Evolutionary conservation across 2,113 vertebrate genomes (phyloP), one percentile per base, ranked within the genome.

Genomic region (Nerophis ophidion): DNA sequence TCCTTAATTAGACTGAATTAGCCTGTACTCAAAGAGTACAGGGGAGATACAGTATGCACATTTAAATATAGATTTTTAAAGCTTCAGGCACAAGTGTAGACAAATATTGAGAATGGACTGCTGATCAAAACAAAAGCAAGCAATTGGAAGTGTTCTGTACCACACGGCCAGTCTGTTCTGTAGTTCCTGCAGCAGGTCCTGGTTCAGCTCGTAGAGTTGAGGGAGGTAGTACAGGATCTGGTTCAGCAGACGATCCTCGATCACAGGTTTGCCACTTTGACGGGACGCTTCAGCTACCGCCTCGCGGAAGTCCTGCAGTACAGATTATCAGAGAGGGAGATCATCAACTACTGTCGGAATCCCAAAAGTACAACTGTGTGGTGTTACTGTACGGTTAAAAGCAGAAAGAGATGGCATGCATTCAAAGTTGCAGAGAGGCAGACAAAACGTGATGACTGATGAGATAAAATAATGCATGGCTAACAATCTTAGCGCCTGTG

Each of bases 151-250:
- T 14, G 48, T n/a, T 3, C 19, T 13, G 4, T 93, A 98, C 95
- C 95, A 98, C 71, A 90, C 86, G 58, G 87, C 85, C 76, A 98
- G 87, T 67, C 95, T 87, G 70, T 94, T 91, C 81, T 93, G 88
- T 75, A 99, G 87, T 74, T 98, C 97, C 66, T 86, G 91, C 74
- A 99, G 91, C 70, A 99, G 91, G 82, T 96, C 92, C 16, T 93
- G 85, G 84, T 99, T 99, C 66, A 99, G 93, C 74, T 97, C 92
- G 0, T 98, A 97, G 40, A 99, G 91, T 83, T 99, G 97, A 60
- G 97, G 97, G 70, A 99, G 91, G 82, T 93, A 95, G 86, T 96
- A 98, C 1, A 99, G 87, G 78, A 99, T 97, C 91, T 97, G 96
- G 85, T 93, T 94, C 75, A 99, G 89, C 47, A 91, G 81, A 57